Evolutionary conservation across 2,113 vertebrate species (phyloP).

Genomic region (Coracopsis vasa): DNA sequence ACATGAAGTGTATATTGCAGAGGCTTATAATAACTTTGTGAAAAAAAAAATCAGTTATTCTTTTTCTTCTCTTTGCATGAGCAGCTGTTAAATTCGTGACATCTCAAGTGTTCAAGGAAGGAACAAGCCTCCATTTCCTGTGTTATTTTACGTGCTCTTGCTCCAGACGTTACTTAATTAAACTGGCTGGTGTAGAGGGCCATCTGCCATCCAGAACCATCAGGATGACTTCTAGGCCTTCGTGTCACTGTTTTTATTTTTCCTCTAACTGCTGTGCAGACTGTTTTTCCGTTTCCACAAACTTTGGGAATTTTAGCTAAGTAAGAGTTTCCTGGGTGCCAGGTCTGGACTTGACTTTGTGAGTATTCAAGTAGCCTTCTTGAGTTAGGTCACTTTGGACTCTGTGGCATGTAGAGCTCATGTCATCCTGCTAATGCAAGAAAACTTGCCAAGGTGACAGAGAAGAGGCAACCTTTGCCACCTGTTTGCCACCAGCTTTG

Average conservation of each 20-base stretch:
- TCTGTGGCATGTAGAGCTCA: background rate
- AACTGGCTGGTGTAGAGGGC: background rate
- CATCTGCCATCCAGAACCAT: background rate
- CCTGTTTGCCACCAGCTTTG: background rate
- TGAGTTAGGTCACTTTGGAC: background rate
- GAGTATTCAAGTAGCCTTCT: background rate
- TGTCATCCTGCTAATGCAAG: background rate
- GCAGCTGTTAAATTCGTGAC: background rate
- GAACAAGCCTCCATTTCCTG: background rate
- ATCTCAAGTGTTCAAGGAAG: background rate
- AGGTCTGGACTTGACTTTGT: background rate
- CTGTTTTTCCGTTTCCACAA: background rate
- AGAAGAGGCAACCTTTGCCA: background rate
- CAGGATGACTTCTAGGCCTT: background rate
- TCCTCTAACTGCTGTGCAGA: background rate
- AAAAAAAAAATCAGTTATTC: background rate
- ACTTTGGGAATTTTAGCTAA: background rate
- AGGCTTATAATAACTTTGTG: background rate
- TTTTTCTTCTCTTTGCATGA: background rate
- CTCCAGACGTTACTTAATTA: background rate
- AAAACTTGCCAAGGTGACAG: background rate
- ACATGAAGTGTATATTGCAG: background rate
- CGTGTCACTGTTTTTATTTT: background rate
- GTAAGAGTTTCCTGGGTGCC: background rate
- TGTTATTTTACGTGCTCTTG: background rate